Evolutionary conservation across 2,888 invertebrate genomes (phyloP), one percentile per base, ranked within the genome.

Genomic region (Cordylochernes scorpioides): DNA sequence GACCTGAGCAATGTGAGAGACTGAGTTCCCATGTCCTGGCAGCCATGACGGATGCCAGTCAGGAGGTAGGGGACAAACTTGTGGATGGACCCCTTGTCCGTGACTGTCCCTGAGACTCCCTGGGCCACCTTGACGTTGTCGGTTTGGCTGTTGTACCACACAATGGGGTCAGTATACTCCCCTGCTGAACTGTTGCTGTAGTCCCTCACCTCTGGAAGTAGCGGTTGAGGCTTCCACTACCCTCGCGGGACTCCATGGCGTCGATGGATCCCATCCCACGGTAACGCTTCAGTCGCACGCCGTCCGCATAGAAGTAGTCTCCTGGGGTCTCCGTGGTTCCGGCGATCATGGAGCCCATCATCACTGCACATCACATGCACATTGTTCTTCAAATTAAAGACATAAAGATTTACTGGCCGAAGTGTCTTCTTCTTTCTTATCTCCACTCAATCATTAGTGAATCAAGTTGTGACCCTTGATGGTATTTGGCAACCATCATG

Each of bases 281-380:
- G 52, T 94, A 97, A 51, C 94, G 97, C 58, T 97, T 97, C 31
- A 97, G 58, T 29, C 94, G 65, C 0, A 94, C 91, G 33, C 94
- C 94, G 55, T 91, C 88, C 25, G 86, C 77, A 54, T 88, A 97
- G 61, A 84, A 97, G 50, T 97, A 97, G 54, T 97, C 91, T 8
- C 94, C 94, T 1, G 94, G 94, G 13, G 91, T 86, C 58, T 97
- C 97, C 1, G 84, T 77, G 2, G 94, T 97, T 3, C 94, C 97
- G 27, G 94, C 94, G 35, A 97, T 58, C 40, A 97, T 61, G 0
- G 91, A 91, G 2, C 97, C 97, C 94, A 97, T 97, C 97, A 97
- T 97, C 0, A 88, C 91, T 58, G 46, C 25, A 53, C 49, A 30
- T 35, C 24, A 28, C 24, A 33, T 25, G n/a, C 15, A 12, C 14